phyloP scores from a whole-genome alignment of 2,113 vertebrate genomes.

The Chlorodrepanis virens region DNA sequence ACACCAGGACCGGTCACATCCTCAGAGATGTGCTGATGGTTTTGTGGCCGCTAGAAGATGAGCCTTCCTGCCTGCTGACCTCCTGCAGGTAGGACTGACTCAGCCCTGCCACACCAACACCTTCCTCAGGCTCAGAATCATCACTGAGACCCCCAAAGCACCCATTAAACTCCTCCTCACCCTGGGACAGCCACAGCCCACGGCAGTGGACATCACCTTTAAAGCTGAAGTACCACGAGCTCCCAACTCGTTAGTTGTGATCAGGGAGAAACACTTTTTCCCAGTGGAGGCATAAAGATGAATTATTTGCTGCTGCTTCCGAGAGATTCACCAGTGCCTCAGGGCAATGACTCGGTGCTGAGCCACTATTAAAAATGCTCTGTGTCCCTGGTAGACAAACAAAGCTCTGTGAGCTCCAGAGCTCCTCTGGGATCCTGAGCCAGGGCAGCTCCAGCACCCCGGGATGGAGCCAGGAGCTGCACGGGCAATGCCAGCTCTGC shows the following conservation, averaged over 20 bases:
- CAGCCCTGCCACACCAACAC: neutral
- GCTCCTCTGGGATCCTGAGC: rapidly evolving
- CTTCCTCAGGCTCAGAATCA: neutral
- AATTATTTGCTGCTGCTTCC: neutral
- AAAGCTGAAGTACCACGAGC: neutral
- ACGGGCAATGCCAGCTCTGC: rapidly evolving
- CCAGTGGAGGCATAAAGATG: neutral
- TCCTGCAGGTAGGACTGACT: neutral
- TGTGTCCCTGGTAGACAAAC: neutral
- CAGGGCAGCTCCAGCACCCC: neutral
- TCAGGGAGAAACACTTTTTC: neutral
- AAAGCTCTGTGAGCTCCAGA: neutral
- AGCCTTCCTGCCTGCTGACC: neutral
- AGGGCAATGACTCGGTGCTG: neutral
- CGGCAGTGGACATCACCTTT: neutral
- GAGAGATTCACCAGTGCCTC: neutral
- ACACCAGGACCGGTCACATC: neutral
- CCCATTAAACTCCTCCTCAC: neutral
- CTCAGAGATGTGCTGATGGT: rapidly evolving
- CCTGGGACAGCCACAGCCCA: rapidly evolving
- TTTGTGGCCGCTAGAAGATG: neutral
- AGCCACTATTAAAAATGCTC: neutral
- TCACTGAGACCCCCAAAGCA: neutral
- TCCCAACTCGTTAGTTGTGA: neutral
- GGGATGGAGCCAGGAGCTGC: neutral